Percentiles rank a stretch among this genome's conserved stretches.
These are phyloP conservation scores for Tragelaphus imberbis DNA, from an alignment of 2,113 vertebrate genomes.

Conservation along the genomic window DNA sequence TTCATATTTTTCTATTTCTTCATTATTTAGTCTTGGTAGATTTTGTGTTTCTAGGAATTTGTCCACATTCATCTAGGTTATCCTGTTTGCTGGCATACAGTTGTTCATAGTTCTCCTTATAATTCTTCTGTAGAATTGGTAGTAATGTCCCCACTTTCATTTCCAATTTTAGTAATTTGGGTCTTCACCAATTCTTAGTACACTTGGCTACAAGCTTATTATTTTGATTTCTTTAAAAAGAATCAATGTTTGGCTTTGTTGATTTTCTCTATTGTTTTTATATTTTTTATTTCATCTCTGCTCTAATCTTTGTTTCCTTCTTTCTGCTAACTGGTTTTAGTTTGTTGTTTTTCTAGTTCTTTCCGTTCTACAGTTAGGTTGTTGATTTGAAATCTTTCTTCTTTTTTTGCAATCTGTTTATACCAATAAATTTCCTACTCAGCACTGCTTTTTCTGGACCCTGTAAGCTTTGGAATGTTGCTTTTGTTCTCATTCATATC, in stretches of 20 bases:
- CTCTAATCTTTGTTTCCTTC: background rate
- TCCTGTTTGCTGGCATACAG: background rate
- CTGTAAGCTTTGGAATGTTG: background rate
- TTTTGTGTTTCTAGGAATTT: background rate
- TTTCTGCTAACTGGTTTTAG: background rate
- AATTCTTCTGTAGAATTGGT: background rate
- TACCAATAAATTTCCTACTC: background rate
- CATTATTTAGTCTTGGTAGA: background rate
- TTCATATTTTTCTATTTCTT: background rate
- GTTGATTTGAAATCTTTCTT: background rate
- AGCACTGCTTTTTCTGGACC: background rate
- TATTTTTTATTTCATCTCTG: background rate
- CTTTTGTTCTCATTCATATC: background rate
- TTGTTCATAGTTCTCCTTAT: background rate
- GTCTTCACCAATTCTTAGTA: background rate
- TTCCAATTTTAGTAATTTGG: background rate
- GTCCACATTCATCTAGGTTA: background rate
- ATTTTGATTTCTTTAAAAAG: background rate
- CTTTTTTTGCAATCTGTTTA: background rate
- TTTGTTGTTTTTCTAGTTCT: background rate
- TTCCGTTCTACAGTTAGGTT: background rate
- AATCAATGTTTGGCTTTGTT: background rate
- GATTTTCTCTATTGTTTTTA: background rate
- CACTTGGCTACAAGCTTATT: background rate
- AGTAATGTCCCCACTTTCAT: background rate